A percentile compares a stretch with the other conserved stretches of the same genome.
These are phyloP conservation scores for Hycleus cichorii DNA, from an alignment of 1,140 invertebrate genomes.

Conservation along the genomic window DNA sequence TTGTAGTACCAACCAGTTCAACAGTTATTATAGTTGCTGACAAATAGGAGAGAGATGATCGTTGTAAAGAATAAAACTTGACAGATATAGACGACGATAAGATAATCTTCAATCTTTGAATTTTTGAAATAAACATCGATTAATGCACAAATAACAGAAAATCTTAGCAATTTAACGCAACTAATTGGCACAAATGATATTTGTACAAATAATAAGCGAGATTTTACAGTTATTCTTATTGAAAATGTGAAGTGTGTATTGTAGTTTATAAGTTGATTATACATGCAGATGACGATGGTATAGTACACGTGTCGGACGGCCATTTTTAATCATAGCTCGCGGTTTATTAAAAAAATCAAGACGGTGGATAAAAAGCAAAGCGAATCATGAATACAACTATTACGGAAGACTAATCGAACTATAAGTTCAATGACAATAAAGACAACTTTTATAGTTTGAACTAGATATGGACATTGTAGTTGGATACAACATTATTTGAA, in stretches of 20 bases:
- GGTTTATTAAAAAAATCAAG: not conserved
- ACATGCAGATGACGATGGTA: constrained; percentile 4
- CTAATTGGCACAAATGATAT: too few relatives aligned
- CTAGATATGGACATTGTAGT: constrained; percentile 14
- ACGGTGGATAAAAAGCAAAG: not conserved
- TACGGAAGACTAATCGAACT: constrained; percentile 3
- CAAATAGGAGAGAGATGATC: constrained; percentile 3
- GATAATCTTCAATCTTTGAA: too few relatives aligned
- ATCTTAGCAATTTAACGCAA: too few relatives aligned
- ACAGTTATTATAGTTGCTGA: constrained; percentile 10
- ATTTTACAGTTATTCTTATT: not conserved
- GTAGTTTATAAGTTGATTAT: constrained; percentile 4
- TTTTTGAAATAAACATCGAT: too few relatives aligned
- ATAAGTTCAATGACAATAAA: constrained; percentile 13
- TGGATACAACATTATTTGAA: constrained; percentile 7
- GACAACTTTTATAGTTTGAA: constrained; percentile 4
- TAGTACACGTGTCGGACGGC: constrained; percentile 3
- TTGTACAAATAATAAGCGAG: too few relatives aligned
- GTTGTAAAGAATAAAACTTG: not conserved
- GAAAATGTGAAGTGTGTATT: not conserved
- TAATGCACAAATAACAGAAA: too few relatives aligned
- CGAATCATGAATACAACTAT: constrained; percentile 5
- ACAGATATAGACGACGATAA: too few relatives aligned
- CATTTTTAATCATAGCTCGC: constrained; percentile 2
- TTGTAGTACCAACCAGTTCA: constrained; percentile 11